phyloP scores from a whole-genome alignment of 2,113 vertebrate genomes.

The Proteles cristata region DNA sequence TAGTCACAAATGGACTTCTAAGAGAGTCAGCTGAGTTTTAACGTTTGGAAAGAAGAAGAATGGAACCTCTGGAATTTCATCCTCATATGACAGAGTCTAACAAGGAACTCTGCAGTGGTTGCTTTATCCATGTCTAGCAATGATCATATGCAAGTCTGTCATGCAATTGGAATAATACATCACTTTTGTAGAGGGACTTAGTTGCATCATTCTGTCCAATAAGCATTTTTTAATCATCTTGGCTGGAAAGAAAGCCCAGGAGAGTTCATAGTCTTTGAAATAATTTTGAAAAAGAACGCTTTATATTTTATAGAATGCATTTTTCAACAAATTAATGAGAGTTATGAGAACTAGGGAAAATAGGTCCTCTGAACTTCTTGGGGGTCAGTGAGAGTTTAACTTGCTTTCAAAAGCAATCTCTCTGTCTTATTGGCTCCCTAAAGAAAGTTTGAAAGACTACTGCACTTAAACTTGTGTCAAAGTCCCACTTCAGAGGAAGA shows the following conservation, averaged over 20 bases:
- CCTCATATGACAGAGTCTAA: slow-evolving; percentile 67
- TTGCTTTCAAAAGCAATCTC: slow-evolving; percentile 43
- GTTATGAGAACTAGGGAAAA: slow-evolving; percentile 69
- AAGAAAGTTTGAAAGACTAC: neutral
- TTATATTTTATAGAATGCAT: slow-evolving; percentile 67
- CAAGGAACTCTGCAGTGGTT: slow-evolving; percentile 11
- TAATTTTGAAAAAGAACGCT: slow-evolving; percentile 76
- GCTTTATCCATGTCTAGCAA: slow-evolving; percentile 50
- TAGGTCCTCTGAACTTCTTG: slow-evolving; percentile 38
- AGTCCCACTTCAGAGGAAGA: neutral
- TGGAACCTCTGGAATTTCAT: slow-evolving; percentile 66
- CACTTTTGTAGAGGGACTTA: slow-evolving; percentile 52
- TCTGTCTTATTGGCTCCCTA: neutral
- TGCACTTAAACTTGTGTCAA: neutral
- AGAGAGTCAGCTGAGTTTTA: slow-evolving; percentile 40
- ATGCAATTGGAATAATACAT: slow-evolving; percentile 67
- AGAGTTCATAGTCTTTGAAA: slow-evolving; percentile 69
- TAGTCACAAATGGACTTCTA: slow-evolving; percentile 47
- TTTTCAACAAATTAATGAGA: slow-evolving; percentile 72
- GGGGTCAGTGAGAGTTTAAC: slow-evolving; percentile 62
- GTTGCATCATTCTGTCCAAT: slow-evolving; percentile 25
- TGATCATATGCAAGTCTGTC: slow-evolving; percentile 45
- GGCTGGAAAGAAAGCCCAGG: slow-evolving; percentile 68
- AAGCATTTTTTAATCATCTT: slow-evolving; percentile 71
- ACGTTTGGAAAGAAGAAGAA: slow-evolving; percentile 33